phyloP scores from a whole-genome alignment of 2,113 vertebrate genomes.

The Urocitellus parryii region DNA sequence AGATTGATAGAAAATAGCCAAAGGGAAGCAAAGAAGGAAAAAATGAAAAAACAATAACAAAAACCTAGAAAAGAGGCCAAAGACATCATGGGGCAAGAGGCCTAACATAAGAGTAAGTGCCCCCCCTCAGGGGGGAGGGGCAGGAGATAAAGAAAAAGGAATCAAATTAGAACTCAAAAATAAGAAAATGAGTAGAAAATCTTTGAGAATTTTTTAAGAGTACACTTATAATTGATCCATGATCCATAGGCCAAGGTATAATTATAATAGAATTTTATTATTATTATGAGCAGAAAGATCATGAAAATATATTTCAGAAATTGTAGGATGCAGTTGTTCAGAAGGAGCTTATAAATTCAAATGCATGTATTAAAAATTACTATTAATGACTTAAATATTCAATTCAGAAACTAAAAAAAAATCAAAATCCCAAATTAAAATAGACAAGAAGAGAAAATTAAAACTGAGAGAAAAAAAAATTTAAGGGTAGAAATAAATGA shows the following conservation, averaged over 20 bases:
- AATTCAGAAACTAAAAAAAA: not conserved
- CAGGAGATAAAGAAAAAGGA: not conserved
- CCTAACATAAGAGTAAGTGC: not conserved
- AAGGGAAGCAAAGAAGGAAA: not conserved
- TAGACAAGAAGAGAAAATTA: not conserved
- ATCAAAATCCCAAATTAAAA: no score
- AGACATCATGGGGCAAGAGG: not conserved
- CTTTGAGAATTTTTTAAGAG: not conserved
- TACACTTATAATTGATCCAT: not conserved
- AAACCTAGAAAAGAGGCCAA: not conserved
- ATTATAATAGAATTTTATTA: not conserved
- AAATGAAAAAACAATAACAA: not conserved
- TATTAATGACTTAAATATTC: not conserved
- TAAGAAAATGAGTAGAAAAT: not conserved
- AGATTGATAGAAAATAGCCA: not conserved
- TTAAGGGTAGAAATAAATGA: not conserved
- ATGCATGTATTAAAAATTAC: not conserved
- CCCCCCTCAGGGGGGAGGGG: no score
- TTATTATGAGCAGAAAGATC: not conserved
- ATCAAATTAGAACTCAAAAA: not conserved
- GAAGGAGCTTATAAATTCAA: not conserved
- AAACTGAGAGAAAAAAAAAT: not conserved
- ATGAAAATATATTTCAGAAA: not conserved
- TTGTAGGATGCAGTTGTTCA: not conserved
- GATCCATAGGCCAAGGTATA: not conserved